phyloP scores from a whole-genome alignment of 2,797 vertebrate genomes.

The Sebastes oblongus region DNA sequence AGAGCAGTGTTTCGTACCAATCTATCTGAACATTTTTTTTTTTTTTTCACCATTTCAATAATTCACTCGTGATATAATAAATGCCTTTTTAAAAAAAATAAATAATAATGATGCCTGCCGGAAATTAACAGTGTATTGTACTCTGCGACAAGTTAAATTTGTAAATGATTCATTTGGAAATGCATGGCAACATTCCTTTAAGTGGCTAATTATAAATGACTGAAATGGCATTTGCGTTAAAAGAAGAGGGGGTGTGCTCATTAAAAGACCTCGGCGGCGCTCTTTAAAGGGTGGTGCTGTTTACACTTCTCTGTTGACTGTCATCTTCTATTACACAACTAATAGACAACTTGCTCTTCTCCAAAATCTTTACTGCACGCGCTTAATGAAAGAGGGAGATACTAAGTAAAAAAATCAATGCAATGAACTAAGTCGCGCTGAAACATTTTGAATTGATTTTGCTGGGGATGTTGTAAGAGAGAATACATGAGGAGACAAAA shows the following conservation, averaged over 20 bases:
- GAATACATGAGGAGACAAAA: not conserved
- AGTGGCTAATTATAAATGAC: constrained; percentile 62
- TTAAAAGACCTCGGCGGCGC: constrained; percentile 33
- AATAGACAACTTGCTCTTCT: constrained; percentile 30
- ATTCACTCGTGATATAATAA: constrained; percentile 40
- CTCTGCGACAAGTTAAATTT: constrained; percentile 32
- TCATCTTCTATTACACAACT: constrained; percentile 40
- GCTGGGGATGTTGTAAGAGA: not conserved
- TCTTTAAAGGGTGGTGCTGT: constrained; percentile 28
- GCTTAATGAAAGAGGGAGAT: not conserved
- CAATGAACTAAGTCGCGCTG: constrained; percentile 14
- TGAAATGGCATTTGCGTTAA: constrained; percentile 43
- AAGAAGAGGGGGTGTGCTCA: constrained; percentile 32
- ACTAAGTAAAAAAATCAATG: constrained; percentile 34
- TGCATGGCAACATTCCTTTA: constrained; percentile 40
- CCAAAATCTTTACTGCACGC: not conserved
- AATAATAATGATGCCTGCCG: constrained; percentile 5
- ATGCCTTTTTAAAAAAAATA: constrained; percentile 1
- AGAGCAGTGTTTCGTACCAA: not conserved
- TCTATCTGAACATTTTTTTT: not conserved
- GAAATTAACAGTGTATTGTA: constrained; percentile 57
- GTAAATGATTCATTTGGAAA: constrained; percentile 66
- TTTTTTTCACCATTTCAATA: constrained; percentile 33
- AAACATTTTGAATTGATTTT: constrained; percentile 37
- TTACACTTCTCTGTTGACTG: constrained; percentile 48